These are phyloP conservation scores for Cercopithecus neglectus DNA, from an alignment of 2,797 vertebrate species.

Conservation along the genomic window DNA sequence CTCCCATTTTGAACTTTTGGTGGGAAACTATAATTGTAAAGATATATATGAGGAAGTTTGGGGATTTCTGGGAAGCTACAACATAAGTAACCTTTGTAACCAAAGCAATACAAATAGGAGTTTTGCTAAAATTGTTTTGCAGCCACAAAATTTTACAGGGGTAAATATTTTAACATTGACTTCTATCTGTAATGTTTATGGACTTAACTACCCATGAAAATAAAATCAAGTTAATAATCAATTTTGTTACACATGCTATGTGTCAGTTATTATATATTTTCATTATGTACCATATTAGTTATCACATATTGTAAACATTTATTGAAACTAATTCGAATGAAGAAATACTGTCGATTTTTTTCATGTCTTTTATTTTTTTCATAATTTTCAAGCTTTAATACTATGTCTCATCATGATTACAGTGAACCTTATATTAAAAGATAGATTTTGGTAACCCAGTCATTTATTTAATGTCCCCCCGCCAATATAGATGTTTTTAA, in stretches of 20 bases:
- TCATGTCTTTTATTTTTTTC: not conserved
- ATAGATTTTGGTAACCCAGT: not conserved
- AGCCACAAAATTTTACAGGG: not conserved
- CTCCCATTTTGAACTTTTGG: not conserved
- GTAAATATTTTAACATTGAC: constrained; percentile 24
- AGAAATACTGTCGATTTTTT: not conserved
- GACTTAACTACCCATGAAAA: constrained; percentile 15
- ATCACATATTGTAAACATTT: not conserved
- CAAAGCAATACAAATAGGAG: not conserved
- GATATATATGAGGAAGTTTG: not conserved
- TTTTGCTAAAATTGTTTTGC: constrained; percentile 28
- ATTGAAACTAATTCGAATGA: constrained; percentile 5
- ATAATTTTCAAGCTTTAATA: constrained; percentile 32
- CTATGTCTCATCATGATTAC: not conserved
- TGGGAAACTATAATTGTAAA: not conserved
- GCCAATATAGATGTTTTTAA: not conserved
- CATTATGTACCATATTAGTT: not conserved
- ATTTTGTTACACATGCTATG: not conserved
- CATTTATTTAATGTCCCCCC: not conserved
- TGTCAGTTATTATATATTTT: not conserved
- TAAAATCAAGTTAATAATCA: not conserved
- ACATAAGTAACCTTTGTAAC: not conserved
- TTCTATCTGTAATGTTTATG: not conserved
- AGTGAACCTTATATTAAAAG: not conserved
- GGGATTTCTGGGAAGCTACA: not conserved